These are phyloP conservation scores for Epistrophe eligans DNA, from an alignment of 2,888 invertebrate species.

Conservation along the genomic window DNA sequence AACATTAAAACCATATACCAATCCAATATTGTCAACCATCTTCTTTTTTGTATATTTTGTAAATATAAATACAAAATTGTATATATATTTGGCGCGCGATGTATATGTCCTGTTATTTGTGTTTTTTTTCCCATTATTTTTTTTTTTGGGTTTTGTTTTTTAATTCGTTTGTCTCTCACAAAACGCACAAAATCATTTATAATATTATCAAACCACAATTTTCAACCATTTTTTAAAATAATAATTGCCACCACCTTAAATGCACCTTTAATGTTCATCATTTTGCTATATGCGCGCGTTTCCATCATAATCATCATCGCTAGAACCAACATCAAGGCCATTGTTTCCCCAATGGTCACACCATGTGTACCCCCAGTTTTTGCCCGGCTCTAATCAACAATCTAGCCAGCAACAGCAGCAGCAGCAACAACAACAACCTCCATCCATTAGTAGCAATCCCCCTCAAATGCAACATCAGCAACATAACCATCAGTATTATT, in stretches of 20 bases:
- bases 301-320: slow-evolving; percentile 39
- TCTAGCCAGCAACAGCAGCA: slow-evolving; percentile 84
- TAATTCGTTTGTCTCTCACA: slow-evolving; percentile 50
- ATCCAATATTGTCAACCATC: slow-evolving; percentile 59
- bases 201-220: slow-evolving; percentile 47
- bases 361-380: slow-evolving; percentile 97
- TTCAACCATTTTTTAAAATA: slow-evolving; percentile 34
- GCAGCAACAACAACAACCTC: slow-evolving; percentile 76
- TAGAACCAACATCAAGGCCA: slow-evolving; percentile 86
- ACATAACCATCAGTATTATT: slow-evolving; percentile 79
- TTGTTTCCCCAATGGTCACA: slow-evolving; percentile 97
- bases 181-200: slow-evolving; percentile 61
- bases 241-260: slow-evolving; percentile 50
- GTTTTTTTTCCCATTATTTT: slow-evolving; percentile 16
- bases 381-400: slow-evolving; percentile 93
- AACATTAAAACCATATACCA: slow-evolving; percentile 76
- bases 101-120: slow-evolving; percentile 54
- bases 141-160: neutral
- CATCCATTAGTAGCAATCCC: slow-evolving; percentile 79
- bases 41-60: slow-evolving; percentile 68
- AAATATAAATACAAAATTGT: slow-evolving; percentile 64
- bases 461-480: slow-evolving; percentile 78
- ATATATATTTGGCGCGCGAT: slow-evolving; percentile 70
- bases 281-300: slow-evolving; percentile 56
- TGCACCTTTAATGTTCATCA: slow-evolving; percentile 63